Evolutionary conservation across 37 sponge, comb jelly and placozoan genomes (phyloP).

Genomic region (Mnemiopsis leidyi): DNA sequence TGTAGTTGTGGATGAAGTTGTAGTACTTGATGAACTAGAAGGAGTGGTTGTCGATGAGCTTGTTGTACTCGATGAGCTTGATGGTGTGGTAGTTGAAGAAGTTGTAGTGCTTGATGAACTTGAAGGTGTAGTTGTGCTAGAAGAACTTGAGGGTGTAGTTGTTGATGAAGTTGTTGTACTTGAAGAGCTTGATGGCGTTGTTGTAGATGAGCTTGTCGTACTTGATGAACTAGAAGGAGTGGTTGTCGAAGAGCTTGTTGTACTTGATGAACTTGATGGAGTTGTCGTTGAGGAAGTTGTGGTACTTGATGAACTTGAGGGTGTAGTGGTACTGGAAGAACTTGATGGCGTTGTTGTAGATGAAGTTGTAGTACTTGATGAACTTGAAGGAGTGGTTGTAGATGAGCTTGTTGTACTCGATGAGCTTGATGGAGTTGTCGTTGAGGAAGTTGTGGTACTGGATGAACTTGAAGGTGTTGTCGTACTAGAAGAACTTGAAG

Average conservation of each 20-base stretch:
- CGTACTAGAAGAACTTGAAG: background rate
- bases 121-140: too few species aligned
- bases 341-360: background rate
- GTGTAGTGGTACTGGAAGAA: background rate
- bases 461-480: constrained; percentile 21
- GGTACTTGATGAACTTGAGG: background rate
- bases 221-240: background rate
- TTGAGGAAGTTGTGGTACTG: background rate
- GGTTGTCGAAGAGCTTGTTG: background rate
- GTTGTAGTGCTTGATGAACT: background rate
- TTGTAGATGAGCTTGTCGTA: background rate
- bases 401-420: background rate
- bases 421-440: background rate
- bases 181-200: too few species aligned
- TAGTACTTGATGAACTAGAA: background rate
- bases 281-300: too few species aligned
- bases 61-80: background rate
- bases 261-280: background rate
- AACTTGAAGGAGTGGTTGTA: background rate
- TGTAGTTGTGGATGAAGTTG: too few species aligned
- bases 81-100: background rate
- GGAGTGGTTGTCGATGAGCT: background rate
- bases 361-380: background rate
- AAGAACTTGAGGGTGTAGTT: background rate
- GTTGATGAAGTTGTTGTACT: background rate